phyloP scores from a whole-genome alignment of 2,797 vertebrate genomes.

The Nannoperca obscura region DNA sequence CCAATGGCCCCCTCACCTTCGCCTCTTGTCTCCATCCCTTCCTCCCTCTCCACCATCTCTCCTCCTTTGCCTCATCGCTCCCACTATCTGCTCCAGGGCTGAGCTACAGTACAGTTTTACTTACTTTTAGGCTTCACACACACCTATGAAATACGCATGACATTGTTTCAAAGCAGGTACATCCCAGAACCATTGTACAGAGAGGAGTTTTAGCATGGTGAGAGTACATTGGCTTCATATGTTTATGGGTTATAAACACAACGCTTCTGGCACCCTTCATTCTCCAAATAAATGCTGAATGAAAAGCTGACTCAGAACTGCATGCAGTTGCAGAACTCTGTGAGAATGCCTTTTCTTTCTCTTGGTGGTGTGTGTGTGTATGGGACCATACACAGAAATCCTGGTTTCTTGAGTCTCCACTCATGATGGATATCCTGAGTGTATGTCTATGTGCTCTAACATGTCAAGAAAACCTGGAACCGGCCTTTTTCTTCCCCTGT shows the following conservation, averaged over 20 bases:
- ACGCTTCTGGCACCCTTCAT: constrained; percentile 67
- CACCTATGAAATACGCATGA: constrained; percentile 61
- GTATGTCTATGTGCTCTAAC: constrained; percentile 32
- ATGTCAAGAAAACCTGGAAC: constrained; percentile 66
- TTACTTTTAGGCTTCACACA: constrained; percentile 50
- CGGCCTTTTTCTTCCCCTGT: constrained; percentile 12
- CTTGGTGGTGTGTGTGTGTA: constrained; percentile 58
- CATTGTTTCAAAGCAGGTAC: constrained; percentile 49
- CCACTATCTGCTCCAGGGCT: constrained; percentile 65
- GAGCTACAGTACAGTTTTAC: constrained; percentile 49
- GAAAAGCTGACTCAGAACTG: constrained; percentile 46
- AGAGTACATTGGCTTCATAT: constrained; percentile 63
- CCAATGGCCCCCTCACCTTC: constrained; percentile 5
- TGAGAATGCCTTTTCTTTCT: constrained; percentile 55
- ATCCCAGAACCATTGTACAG: constrained; percentile 57
- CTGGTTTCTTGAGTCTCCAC: constrained; percentile 62
- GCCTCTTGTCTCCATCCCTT: constrained; percentile 17
- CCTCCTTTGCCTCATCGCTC: constrained; percentile 34
- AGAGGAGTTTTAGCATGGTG: constrained; percentile 60
- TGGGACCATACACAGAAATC: constrained; percentile 62
- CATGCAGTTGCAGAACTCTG: constrained; percentile 59
- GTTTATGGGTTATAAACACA: constrained; percentile 54
- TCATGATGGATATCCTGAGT: constrained; percentile 40
- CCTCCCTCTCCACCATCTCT: constrained; percentile 6
- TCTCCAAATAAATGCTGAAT: constrained; percentile 53